These are phyloP conservation scores for Nemapogon koenigi DNA, from an alignment of 2,888 invertebrate genomes.

Conservation along the genomic window DNA sequence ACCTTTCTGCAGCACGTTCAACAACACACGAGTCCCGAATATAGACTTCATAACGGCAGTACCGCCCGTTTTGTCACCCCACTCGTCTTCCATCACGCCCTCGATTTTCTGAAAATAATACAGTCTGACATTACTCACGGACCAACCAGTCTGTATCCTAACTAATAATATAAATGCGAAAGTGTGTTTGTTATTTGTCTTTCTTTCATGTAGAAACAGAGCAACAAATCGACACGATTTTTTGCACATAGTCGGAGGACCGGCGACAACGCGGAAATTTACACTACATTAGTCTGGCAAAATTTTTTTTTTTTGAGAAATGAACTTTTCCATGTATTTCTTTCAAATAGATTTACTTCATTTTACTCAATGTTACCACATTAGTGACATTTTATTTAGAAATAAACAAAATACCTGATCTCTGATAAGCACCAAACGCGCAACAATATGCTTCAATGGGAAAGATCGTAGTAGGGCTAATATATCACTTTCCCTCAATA, in stretches of 20 bases:
- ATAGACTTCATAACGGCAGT: conserved; percentile 24
- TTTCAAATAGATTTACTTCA: too few species aligned
- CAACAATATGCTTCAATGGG: conserved; percentile 34
- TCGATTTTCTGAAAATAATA: conserved; percentile 30
- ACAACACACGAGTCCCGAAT: conserved; percentile 18
- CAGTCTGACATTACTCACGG: background rate
- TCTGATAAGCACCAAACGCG: conserved; percentile 30
- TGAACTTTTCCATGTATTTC: too few species aligned
- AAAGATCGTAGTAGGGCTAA: conserved; percentile 31
- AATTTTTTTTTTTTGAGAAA: too few species aligned
- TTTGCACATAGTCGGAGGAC: too few species aligned
- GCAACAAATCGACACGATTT: too few species aligned
- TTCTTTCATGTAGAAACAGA: too few species aligned
- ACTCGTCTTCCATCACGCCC: conserved; percentile 25
- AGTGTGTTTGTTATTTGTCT: too few species aligned
- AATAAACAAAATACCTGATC: conserved; percentile 23
- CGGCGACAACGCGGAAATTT: too few species aligned
- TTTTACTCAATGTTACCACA: too few species aligned
- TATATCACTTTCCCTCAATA: conserved; percentile 41
- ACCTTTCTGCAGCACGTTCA: conserved; percentile 21
- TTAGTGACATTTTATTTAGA: background rate
- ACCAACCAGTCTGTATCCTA: too few species aligned
- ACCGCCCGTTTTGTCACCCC: conserved; percentile 30
- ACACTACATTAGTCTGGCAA: too few species aligned
- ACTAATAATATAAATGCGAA: too few species aligned